Evolutionary conservation across 2,888 invertebrate species (phyloP).

Genomic region (Altica lythri): DNA sequence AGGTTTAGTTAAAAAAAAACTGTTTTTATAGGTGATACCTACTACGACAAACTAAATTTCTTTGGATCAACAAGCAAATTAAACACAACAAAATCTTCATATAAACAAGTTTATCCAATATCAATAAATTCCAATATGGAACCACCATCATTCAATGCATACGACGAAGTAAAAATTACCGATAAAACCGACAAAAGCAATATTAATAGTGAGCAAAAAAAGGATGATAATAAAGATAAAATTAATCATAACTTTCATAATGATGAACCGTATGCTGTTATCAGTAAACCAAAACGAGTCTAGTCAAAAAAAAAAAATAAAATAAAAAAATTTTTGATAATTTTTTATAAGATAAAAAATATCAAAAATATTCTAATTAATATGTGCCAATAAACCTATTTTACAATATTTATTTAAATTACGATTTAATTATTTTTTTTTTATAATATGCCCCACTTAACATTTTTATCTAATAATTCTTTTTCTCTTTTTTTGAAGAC

Average conservation of each 20-base stretch:
- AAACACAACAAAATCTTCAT: slow-evolving; percentile 67
- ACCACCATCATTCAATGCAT: slow-evolving; percentile 67
- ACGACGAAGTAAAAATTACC: slow-evolving; percentile 65
- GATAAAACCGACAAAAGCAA: slow-evolving; percentile 13
- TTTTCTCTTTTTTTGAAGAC: neutral
- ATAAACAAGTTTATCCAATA: slow-evolving; percentile 70
- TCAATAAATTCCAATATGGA: slow-evolving; percentile 26
- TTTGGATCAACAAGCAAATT: slow-evolving; percentile 76
- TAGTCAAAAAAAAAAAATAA: too few relatives aligned
- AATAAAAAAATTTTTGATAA: too few relatives aligned
- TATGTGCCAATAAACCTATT: too few relatives aligned
- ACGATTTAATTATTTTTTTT: neutral
- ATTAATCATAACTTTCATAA: slow-evolving; percentile 74
- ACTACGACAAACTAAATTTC: slow-evolving; percentile 81
- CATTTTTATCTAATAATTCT: neutral
- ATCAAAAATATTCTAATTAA: too few relatives aligned
- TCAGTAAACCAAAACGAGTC: slow-evolving; percentile 84
- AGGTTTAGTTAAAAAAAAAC: too few relatives aligned
- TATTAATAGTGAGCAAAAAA: slow-evolving; percentile 50
- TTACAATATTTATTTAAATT: too few relatives aligned
- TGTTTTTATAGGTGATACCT: too few relatives aligned
- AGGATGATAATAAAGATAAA: slow-evolving; percentile 51
- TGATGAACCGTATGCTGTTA: slow-evolving; percentile 79
- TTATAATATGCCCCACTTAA: neutral
- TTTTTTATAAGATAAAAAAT: too few relatives aligned